Conservation (phyloP, 2,888 invertebrate species). For the Chrysolina americana region DNA sequence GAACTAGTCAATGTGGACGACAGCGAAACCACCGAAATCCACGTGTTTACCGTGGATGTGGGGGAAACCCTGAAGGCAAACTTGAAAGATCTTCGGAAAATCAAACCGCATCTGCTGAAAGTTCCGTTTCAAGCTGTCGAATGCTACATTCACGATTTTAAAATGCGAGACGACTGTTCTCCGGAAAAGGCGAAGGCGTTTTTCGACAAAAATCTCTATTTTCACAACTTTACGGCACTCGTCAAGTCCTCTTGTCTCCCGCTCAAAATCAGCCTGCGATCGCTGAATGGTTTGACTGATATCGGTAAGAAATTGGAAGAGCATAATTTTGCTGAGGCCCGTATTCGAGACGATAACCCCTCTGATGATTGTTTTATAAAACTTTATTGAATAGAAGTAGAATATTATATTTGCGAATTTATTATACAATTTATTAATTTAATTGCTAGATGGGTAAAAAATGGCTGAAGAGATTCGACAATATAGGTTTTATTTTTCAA, state of each 20-base stretch:
- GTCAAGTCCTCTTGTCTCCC: constrained; percentile 40
- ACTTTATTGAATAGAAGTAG: constrained; percentile 26
- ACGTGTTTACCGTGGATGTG: constrained; percentile 59
- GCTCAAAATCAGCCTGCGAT: constrained; percentile 42
- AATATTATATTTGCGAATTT: background rate
- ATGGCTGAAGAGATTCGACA: too few relatives aligned
- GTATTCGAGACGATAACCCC: constrained; percentile 39
- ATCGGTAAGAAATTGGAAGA: constrained; percentile 48
- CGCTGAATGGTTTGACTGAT: constrained; percentile 38
- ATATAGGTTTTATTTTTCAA: too few relatives aligned
- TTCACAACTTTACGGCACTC: constrained; percentile 46
- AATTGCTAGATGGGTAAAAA: too few relatives aligned
- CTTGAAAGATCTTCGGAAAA: constrained; percentile 52
- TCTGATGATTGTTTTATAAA: constrained; percentile 40
- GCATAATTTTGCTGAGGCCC: constrained; percentile 46
- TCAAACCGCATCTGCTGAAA: constrained; percentile 55
- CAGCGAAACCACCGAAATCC: constrained; percentile 32
- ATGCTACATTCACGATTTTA: constrained; percentile 53
- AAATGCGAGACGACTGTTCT: constrained; percentile 43
- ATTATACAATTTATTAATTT: too few relatives aligned
- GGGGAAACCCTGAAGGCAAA: constrained; percentile 51
- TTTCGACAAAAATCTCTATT: constrained; percentile 51
- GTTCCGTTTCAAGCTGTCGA: constrained; percentile 58
- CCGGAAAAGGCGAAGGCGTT: constrained; percentile 45
- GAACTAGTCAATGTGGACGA: constrained; percentile 29